Percentiles rank a stretch among this genome's conserved stretches.
phyloP scores from a whole-genome alignment of 2,797 vertebrate genomes.

The Leptodactylus fallax region DNA sequence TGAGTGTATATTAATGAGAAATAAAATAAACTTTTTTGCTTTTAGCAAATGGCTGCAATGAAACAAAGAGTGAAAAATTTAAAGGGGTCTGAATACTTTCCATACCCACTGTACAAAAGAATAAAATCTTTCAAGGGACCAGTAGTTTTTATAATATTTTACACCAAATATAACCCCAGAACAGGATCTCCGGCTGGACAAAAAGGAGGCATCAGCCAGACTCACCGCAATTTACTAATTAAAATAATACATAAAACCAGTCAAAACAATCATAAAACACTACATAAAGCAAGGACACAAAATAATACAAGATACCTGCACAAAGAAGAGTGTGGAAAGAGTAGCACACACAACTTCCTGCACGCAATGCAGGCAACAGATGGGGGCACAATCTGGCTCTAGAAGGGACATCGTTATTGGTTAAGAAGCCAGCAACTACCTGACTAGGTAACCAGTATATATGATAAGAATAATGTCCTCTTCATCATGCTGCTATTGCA shows the following conservation, averaged over 20 bases:
- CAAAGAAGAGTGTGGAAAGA: neutral
- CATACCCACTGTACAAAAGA: no score
- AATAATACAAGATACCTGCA: neutral
- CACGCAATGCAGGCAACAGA: neutral
- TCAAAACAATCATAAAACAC: neutral
- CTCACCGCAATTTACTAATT: neutral
- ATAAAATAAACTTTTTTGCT: no score
- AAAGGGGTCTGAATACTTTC: no score
- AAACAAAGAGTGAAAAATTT: no score
- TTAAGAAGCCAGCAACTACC: neutral
- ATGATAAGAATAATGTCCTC: neutral
- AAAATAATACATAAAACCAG: slow-evolving; percentile 9
- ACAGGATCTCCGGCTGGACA: neutral
- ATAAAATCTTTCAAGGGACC: no score
- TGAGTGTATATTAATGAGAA: no score
- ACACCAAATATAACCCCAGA: neutral
- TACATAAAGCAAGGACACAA: neutral
- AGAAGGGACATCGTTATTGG: neutral
- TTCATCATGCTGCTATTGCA: neutral
- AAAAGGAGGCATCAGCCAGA: neutral
- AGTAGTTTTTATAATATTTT: no score
- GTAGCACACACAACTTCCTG: no score
- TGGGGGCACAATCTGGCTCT: neutral
- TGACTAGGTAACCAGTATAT: no score
- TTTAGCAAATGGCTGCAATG: no score